These are phyloP conservation scores for Lamellibrachia satsuma DNA, from an alignment of 2,888 invertebrate genomes.

Conservation along the genomic window DNA sequence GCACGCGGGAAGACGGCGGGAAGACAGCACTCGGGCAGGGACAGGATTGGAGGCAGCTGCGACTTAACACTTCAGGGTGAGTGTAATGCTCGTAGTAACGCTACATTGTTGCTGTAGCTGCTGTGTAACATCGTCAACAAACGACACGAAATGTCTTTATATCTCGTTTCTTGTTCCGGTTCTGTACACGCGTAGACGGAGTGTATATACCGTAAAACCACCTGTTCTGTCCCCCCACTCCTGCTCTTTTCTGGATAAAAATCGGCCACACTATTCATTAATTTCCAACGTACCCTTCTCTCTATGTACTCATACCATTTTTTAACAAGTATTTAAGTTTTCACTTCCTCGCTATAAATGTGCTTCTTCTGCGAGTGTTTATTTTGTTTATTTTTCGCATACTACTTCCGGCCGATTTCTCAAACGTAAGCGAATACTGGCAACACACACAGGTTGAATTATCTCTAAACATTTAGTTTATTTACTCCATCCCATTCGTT, in stretches of 20 bases:
- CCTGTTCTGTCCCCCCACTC: neutral
- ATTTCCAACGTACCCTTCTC: neutral
- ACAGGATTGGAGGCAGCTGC: neutral
- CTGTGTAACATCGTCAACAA: neutral
- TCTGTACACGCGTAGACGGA: neutral
- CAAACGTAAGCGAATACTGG: neutral
- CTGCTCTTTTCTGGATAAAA: neutral
- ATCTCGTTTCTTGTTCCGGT: neutral
- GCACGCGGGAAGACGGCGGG: neutral
- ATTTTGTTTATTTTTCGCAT: neutral
- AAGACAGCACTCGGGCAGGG: neutral
- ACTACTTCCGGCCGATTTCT: neutral
- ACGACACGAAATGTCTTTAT: neutral
- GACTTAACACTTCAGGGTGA: neutral
- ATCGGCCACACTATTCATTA: neutral
- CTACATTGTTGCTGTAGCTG: neutral
- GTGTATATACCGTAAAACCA: neutral
- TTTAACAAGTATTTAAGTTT: neutral
- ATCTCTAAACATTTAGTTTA: neutral
- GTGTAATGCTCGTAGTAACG: neutral
- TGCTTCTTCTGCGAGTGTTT: neutral
- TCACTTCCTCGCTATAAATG: neutral
- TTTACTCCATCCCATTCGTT: neutral
- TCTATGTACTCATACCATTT: neutral
- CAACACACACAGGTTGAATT: neutral